Percentiles rank a stretch among this genome's conserved stretches.
phyloP scores from a whole-genome alignment of 2,797 vertebrate genomes.

The Enteromius fasciolatus region DNA sequence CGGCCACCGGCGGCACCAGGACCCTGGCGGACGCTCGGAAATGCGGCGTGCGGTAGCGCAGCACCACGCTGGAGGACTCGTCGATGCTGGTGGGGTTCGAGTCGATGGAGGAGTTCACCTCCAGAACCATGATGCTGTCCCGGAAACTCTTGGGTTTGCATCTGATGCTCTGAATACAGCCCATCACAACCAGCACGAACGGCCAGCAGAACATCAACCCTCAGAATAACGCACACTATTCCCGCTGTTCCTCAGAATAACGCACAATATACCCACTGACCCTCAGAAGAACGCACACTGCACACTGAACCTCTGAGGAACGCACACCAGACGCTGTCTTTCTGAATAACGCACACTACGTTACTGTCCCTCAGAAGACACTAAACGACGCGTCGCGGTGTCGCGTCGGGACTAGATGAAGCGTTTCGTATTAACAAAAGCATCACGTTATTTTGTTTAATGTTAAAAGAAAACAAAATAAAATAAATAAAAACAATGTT shows the following conservation, averaged over 20 bases:
- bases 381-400: conserved; percentile 1
- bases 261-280: conserved; percentile 19
- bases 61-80: conserved; percentile 94
- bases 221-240: conserved; percentile 46
- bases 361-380: background rate
- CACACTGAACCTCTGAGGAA: background rate
- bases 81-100: conserved; percentile 96
- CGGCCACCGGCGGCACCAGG: conserved; percentile 87
- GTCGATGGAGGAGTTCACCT: conserved; percentile 93
- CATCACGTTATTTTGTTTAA: background rate
- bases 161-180: conserved; percentile 97
- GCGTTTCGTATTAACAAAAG: background rate
- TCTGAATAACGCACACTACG: background rate
- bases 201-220: conserved; percentile 71
- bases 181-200: conserved; percentile 89
- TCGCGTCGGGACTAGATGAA: background rate
- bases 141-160: conserved; percentile 97
- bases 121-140: conserved; percentile 90
- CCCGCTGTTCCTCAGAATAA: background rate
- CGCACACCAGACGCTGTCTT: background rate
- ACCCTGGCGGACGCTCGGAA: conserved; percentile 93
- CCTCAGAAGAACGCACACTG: background rate
- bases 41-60: conserved; percentile 96
- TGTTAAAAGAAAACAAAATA: background rate
- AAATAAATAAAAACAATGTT: background rate